Percentiles rank a stretch among this genome's conserved stretches.
Evolutionary conservation across 2,113 vertebrate genomes (phyloP).

Genomic region (Lepus timidus): DNA sequence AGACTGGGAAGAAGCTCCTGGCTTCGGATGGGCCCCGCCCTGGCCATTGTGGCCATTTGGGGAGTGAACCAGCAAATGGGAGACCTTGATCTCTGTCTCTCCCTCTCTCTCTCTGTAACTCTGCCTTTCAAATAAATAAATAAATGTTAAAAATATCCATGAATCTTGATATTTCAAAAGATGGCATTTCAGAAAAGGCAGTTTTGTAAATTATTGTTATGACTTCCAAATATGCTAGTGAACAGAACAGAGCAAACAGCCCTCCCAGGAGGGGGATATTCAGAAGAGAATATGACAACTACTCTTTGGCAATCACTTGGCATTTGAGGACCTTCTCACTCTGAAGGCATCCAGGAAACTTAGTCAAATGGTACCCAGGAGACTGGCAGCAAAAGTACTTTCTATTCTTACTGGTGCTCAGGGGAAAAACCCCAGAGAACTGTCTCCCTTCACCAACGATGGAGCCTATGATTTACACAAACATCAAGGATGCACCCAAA

Average conservation of each 20-base stretch:
- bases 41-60: no score
- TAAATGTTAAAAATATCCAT: neutral
- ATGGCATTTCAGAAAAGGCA: neutral
- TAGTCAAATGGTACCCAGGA: neutral
- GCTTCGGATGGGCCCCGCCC: no score
- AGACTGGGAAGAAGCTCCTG: no score
- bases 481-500: neutral
- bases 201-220: conserved; percentile 58
- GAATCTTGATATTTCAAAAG: conserved; percentile 31
- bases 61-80: no score
- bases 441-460: conserved; percentile 11
- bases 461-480: conserved; percentile 35
- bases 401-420: neutral
- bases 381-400: neutral
- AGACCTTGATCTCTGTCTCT: no score
- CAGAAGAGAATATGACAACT: neutral
- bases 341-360: neutral
- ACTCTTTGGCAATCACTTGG: neutral
- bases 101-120: no score
- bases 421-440: neutral
- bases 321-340: neutral
- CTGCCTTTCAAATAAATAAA: no score
- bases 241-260: neutral
- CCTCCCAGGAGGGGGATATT: neutral
- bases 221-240: conserved; percentile 25